Percentiles rank a stretch among this genome's conserved stretches.
Conservation (phyloP, 2,888 invertebrate species). For the Mesorhabditis belari region DNA sequence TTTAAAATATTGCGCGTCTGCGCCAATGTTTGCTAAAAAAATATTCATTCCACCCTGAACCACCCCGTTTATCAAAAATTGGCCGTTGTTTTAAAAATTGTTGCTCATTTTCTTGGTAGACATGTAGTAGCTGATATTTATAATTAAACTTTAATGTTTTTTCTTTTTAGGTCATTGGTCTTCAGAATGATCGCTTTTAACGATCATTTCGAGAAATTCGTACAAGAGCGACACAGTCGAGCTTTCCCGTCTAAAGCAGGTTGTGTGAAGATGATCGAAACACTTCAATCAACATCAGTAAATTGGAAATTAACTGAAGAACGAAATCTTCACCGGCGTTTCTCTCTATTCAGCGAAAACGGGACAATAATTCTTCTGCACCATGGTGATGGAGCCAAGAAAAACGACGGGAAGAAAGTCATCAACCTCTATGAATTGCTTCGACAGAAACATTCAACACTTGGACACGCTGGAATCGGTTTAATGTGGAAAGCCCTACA, state of each 20-base stretch:
- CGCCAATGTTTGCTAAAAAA: not conserved
- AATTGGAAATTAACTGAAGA: slow-evolving; percentile 16
- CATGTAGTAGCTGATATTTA: too few species aligned
- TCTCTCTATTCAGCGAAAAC: not conserved
- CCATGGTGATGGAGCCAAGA: not conserved
- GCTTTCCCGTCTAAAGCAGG: too few species aligned
- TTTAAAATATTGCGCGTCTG: not conserved
- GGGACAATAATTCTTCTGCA: too few species aligned
- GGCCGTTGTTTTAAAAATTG: not conserved
- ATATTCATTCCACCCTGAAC: not conserved
- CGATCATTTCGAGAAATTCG: not conserved
- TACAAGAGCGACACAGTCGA: not conserved
- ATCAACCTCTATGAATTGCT: not conserved
- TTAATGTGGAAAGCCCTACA: too few species aligned
- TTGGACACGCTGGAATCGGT: not conserved
- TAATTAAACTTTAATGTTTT: not conserved
- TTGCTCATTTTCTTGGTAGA: not conserved
- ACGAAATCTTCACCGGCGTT: not conserved
- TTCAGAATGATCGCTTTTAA: not conserved
- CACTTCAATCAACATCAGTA: too few species aligned
- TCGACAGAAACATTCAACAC: not conserved
- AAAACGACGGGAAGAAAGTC: not conserved
- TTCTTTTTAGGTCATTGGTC: not conserved
- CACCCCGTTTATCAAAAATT: not conserved
- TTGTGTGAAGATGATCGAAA: too few species aligned